Conservation (phyloP, 2,888 invertebrate species). For the Pharmacophagus antenor region DNA sequence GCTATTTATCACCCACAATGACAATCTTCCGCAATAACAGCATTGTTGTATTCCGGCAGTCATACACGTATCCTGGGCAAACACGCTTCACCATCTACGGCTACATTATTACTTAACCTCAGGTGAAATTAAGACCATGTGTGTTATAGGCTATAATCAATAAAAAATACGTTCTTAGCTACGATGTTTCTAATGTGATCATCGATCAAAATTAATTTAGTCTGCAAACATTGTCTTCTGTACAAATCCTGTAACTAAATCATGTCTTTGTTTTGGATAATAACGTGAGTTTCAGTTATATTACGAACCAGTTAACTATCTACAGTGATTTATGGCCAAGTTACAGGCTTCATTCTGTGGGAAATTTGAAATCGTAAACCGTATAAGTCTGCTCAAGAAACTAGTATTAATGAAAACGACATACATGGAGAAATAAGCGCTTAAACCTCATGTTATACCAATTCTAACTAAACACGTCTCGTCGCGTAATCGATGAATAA, state of each 20-base stretch:
- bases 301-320: not conserved
- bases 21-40: too few relatives aligned
- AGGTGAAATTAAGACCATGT: too few relatives aligned
- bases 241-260: not conserved
- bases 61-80: too few relatives aligned
- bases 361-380: slow-evolving; percentile 6
- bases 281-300: not conserved
- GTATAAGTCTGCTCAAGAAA: slow-evolving; percentile 13
- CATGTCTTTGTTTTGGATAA: slow-evolving; percentile 1
- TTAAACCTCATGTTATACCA: not conserved
- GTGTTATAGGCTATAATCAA: too few relatives aligned
- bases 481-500: too few relatives aligned
- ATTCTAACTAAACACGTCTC: too few relatives aligned
- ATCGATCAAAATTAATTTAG: not conserved
- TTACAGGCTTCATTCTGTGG: slow-evolving; percentile 4
- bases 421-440: not conserved
- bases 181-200: too few relatives aligned
- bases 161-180: too few relatives aligned
- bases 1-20: too few relatives aligned
- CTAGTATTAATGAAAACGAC: slow-evolving; percentile 13
- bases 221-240: not conserved
- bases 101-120: too few relatives aligned
- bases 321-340: not conserved
- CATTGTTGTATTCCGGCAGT: too few relatives aligned
- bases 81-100: too few relatives aligned